A percentile compares a stretch with the other conserved stretches of the same genome.
Evolutionary conservation across 2,797 vertebrate species (phyloP).

Genomic region (Geotria australis): DNA sequence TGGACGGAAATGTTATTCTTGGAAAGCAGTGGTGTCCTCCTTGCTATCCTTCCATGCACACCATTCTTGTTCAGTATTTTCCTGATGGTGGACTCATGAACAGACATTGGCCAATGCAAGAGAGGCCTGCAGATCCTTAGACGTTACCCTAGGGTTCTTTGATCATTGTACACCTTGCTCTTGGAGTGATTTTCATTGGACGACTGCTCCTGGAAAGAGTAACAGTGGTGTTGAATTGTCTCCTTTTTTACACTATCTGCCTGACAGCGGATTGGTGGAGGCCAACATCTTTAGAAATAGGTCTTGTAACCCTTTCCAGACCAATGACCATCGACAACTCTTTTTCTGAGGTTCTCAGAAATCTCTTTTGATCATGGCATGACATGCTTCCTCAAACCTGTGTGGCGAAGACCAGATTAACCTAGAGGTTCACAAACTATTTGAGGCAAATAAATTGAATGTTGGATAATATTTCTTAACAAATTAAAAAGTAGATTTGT

Average conservation of each 20-base stretch:
- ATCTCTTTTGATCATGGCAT: neutral
- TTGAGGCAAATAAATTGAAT: too few relatives aligned
- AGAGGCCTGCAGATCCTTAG: neutral
- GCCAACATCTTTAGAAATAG: neutral
- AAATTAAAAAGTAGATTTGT: too few relatives aligned
- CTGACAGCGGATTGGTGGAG: neutral
- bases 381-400: neutral
- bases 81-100: neutral
- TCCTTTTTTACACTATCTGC: neutral
- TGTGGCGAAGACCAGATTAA: neutral
- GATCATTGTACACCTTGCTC: too few relatives aligned
- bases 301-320: neutral
- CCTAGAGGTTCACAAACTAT: too few relatives aligned
- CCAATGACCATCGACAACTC: neutral
- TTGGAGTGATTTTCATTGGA: neutral
- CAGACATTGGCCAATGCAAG: neutral
- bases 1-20: neutral
- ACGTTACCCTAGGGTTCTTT: neutral
- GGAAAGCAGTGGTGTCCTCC: neutral
- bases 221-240: too few relatives aligned
- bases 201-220: neutral
- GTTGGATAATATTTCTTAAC: too few relatives aligned
- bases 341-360: neutral
- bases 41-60: neutral
- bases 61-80: neutral